A percentile compares a stretch with the other conserved stretches of the same genome.
These are phyloP conservation scores for Falco naumanni DNA, from an alignment of 2,797 vertebrate species.

Conservation along the genomic window DNA sequence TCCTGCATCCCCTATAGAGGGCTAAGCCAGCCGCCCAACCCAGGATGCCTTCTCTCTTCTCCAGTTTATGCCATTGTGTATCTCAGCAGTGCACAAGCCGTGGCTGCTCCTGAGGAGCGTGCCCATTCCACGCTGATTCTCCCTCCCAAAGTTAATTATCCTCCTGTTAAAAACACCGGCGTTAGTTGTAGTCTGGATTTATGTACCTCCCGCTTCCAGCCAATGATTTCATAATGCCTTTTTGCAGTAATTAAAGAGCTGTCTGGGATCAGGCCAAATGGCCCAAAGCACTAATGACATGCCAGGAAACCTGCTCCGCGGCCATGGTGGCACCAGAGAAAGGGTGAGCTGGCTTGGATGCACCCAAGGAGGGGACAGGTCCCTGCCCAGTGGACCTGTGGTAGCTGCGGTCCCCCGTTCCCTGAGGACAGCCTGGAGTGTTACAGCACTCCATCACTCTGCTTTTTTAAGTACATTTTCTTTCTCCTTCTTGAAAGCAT, in stretches of 20 bases:
- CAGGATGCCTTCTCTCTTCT: background rate
- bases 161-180: background rate
- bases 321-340: rapidly evolving
- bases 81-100: background rate
- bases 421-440: background rate
- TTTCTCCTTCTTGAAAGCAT: background rate
- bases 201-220: background rate
- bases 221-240: background rate
- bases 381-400: background rate
- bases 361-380: background rate
- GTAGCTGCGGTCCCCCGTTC: background rate
- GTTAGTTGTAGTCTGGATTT: background rate
- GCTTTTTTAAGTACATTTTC: background rate
- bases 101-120: no score
- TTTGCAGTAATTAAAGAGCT: background rate
- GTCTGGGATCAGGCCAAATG: background rate
- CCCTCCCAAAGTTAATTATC: background rate
- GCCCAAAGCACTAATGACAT: background rate
- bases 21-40: no score
- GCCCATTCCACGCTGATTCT: rapidly evolving
- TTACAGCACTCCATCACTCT: background rate
- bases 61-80: background rate
- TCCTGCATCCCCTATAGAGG: background rate
- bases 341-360: rapidly evolving
- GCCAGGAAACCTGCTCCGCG: background rate